Evolutionary conservation across 1,140 invertebrate species (phyloP).

Genomic region (Lerema accius): DNA sequence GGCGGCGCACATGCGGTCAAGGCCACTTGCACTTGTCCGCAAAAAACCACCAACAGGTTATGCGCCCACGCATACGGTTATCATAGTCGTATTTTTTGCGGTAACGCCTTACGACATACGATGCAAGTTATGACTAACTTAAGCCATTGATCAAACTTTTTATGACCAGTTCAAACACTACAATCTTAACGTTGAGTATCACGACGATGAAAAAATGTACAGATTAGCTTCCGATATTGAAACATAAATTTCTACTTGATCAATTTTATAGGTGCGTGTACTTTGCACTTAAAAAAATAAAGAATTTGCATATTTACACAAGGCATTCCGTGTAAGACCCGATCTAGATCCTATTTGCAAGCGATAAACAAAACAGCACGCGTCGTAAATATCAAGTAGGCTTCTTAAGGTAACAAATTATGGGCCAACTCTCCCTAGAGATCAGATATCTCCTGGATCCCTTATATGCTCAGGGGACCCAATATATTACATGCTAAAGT

Average conservation of each 20-base stretch:
- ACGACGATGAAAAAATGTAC: constrained; percentile 8
- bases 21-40: constrained; percentile 56
- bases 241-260: constrained; percentile 3
- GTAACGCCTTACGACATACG: constrained; percentile 43
- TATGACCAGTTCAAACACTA: constrained; percentile 14
- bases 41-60: constrained; percentile 69
- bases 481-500: neutral
- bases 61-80: constrained; percentile 54
- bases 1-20: constrained; percentile 42
- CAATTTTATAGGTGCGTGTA: constrained; percentile 22
- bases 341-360: constrained; percentile 28
- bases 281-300: constrained; percentile 17
- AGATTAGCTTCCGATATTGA: neutral
- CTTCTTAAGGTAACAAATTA: constrained; percentile 23
- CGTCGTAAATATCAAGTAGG: constrained; percentile 24
- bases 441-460: constrained; percentile 5
- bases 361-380: constrained; percentile 29
- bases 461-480: neutral
- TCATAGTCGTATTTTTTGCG: constrained; percentile 54
- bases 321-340: constrained; percentile 15
- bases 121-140: constrained; percentile 40
- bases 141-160: constrained; percentile 43
- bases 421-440: constrained; percentile 14
- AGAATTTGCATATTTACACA: constrained; percentile 8
- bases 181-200: neutral